phyloP scores from a whole-genome alignment of 2,113 vertebrate species.

The Chunga burmeisteri region DNA sequence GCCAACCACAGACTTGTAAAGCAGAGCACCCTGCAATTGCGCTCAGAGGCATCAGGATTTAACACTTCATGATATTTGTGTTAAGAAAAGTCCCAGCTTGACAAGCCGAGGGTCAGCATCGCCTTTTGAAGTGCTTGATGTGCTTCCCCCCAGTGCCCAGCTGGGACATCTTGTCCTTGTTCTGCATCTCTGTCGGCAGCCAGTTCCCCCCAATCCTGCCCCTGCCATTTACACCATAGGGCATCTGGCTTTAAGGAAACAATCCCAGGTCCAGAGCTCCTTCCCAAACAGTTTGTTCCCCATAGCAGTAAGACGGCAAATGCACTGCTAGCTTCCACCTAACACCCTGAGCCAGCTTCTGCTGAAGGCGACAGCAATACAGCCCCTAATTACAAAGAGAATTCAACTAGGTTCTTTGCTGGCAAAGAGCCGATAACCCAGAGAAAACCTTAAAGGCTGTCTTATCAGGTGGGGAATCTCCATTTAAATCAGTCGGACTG shows the following conservation, averaged over 20 bases:
- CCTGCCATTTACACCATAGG: rapidly evolving
- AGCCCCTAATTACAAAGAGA: neutral
- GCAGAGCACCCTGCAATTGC: neutral
- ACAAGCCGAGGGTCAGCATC: neutral
- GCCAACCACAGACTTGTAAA: neutral
- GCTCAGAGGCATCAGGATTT: neutral
- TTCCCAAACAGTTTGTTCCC: neutral
- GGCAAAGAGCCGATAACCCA: neutral
- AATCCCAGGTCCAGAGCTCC: rapidly evolving
- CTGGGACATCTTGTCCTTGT: neutral
- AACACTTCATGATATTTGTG: rapidly evolving
- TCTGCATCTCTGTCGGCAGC: neutral
- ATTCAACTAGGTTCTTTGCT: neutral
- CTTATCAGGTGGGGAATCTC: neutral
- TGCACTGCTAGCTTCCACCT: neutral
- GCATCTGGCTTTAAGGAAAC: neutral
- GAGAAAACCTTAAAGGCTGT: neutral
- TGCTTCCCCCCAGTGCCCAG: neutral
- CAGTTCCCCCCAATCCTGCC: neutral
- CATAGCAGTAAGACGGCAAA: too few species aligned
- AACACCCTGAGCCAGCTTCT: neutral
- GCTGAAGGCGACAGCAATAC: neutral
- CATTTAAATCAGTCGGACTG: neutral
- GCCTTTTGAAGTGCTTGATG: neutral
- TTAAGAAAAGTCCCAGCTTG: neutral